A percentile compares a stretch with the other conserved stretches of the same genome.
Evolutionary conservation across 2,888 invertebrate genomes (phyloP).

Genomic region (Caenorhabditis afra): DNA sequence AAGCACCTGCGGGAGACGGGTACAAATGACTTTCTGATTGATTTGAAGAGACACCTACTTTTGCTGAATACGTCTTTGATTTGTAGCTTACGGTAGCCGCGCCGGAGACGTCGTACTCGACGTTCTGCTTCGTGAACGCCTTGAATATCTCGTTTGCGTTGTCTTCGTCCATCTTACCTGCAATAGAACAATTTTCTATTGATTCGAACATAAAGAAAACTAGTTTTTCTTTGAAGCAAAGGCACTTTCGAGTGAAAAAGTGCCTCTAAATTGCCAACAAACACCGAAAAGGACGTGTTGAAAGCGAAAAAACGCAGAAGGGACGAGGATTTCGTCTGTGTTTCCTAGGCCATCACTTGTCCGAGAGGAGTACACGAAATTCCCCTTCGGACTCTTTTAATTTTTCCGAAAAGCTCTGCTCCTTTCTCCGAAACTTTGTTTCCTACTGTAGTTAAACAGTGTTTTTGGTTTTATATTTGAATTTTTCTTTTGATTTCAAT

Average conservation of each 20-base stretch:
- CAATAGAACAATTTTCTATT: neutral
- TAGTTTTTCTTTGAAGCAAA: neutral
- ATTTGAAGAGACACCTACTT: slow-evolving; percentile 38
- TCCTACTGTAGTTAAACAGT: slow-evolving; percentile 21
- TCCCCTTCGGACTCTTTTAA: slow-evolving; percentile 31
- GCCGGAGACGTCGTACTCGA: slow-evolving; percentile 40
- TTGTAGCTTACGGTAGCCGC: slow-evolving; percentile 51
- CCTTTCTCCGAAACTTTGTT: slow-evolving; percentile 19
- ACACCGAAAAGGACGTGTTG: neutral
- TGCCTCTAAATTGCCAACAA: slow-evolving; percentile 20
- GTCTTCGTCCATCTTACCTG: slow-evolving; percentile 77
- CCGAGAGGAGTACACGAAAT: slow-evolving; percentile 34
- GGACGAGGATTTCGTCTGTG: slow-evolving; percentile 21
- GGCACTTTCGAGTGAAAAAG: slow-evolving; percentile 17
- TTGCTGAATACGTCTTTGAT: slow-evolving; percentile 57
- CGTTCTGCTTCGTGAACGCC: slow-evolving; percentile 58
- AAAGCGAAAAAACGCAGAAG: slow-evolving; percentile 24
- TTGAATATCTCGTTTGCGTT: slow-evolving; percentile 79
- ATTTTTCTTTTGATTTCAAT: neutral
- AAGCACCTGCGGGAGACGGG: slow-evolving; percentile 33
- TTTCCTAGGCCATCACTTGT: slow-evolving; percentile 27
- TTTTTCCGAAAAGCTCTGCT: slow-evolving; percentile 24
- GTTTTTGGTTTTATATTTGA: neutral
- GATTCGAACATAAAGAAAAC: neutral
- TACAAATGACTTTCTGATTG: slow-evolving; percentile 2